Conservation (phyloP, 2,888 invertebrate genomes). For the Sisyra nigra region DNA sequence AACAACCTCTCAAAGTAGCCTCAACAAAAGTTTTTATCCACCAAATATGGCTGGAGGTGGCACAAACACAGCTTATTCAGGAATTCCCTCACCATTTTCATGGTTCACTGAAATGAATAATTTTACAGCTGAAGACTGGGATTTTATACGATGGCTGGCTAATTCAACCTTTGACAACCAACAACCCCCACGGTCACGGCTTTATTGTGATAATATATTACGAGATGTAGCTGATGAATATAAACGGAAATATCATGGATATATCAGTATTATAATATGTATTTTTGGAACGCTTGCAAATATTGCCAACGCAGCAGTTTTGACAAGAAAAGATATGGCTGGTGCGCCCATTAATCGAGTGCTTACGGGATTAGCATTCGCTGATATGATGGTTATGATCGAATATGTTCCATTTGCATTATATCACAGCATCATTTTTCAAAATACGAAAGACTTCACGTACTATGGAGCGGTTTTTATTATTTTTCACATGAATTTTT, state of each 20-base stretch:
- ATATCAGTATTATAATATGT: conserved; percentile 68
- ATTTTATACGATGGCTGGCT: too few relatives aligned
- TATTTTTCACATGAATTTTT: conserved; percentile 66
- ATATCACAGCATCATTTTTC: conserved; percentile 47
- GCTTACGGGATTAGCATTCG: conserved; percentile 69
- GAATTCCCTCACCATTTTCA: too few relatives aligned
- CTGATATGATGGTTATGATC: conserved; percentile 80
- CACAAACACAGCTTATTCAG: too few relatives aligned
- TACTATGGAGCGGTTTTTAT: conserved; percentile 59
- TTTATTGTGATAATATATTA: conserved; percentile 41
- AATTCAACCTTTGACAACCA: too few relatives aligned
- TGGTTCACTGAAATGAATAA: too few relatives aligned
- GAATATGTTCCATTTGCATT: conserved; percentile 65
- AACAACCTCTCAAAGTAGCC: too few relatives aligned
- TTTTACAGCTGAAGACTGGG: too few relatives aligned
- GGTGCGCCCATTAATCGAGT: conserved; percentile 76
- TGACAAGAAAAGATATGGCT: conserved; percentile 67
- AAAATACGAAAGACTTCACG: conserved; percentile 46
- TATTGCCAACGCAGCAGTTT: conserved; percentile 69
- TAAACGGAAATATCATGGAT: conserved; percentile 56
- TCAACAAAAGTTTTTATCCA: too few relatives aligned
- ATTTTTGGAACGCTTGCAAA: conserved; percentile 78
- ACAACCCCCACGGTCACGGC: too few relatives aligned
- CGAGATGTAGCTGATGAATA: conserved; percentile 44
- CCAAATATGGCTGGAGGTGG: too few relatives aligned